phyloP scores from a whole-genome alignment of 2,888 invertebrate species.

The Molanna angustata region DNA sequence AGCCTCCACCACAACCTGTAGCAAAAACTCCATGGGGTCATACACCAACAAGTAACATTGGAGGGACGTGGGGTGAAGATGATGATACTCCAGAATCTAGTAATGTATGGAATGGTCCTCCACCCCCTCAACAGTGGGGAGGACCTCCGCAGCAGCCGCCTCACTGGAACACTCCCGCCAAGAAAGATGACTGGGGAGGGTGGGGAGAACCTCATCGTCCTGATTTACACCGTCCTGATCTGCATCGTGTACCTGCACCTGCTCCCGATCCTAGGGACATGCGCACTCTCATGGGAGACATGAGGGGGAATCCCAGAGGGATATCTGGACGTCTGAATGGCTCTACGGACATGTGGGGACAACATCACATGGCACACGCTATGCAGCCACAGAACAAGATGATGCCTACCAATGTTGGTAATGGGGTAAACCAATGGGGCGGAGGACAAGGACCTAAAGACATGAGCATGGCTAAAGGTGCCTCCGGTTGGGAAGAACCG shows the following conservation, averaged over 20 bases:
- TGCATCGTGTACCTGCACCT: slow-evolving; percentile 45
- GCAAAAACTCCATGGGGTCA: slow-evolving; percentile 92
- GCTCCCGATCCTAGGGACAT: slow-evolving; percentile 38
- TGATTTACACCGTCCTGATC: slow-evolving; percentile 48
- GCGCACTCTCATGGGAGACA: slow-evolving; percentile 54
- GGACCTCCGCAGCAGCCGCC: slow-evolving; percentile 53
- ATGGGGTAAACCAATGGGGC: slow-evolving; percentile 62
- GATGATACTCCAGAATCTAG: slow-evolving; percentile 80
- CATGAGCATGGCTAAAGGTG: slow-evolving; percentile 51
- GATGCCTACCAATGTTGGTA: slow-evolving; percentile 44
- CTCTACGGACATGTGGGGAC: slow-evolving; percentile 78
- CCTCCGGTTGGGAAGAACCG: slow-evolving; percentile 84
- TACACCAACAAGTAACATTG: slow-evolving; percentile 86
- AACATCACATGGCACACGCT: slow-evolving; percentile 45
- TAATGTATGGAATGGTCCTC: slow-evolving; percentile 84
- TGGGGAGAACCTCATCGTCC: slow-evolving; percentile 53
- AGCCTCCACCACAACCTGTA: slow-evolving; percentile 77
- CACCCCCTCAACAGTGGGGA: slow-evolving; percentile 67
- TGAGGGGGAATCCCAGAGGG: slow-evolving; percentile 71
- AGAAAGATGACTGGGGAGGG: slow-evolving; percentile 55
- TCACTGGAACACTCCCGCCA: slow-evolving; percentile 54
- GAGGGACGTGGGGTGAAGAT: slow-evolving; percentile 94
- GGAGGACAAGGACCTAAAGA: slow-evolving; percentile 55
- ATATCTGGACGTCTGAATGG: slow-evolving; percentile 83
- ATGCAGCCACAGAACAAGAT: slow-evolving; percentile 45